Base-by-base conservation (phyloP, 2,888 invertebrate genomes). In the Pheosia tremula region DNA sequence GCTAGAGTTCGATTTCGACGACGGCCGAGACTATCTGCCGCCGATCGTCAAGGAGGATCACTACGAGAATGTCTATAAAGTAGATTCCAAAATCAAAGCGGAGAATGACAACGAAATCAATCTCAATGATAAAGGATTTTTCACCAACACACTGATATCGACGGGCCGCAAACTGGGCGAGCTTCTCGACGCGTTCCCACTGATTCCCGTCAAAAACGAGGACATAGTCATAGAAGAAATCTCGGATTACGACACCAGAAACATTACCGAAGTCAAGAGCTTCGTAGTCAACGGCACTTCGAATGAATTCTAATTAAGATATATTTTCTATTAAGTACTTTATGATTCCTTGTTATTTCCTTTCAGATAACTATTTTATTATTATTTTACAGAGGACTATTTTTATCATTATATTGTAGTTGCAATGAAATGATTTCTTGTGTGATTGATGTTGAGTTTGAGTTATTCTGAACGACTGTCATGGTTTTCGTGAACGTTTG, bases 11-110 rank as follows among this genome's bases (percentile, higher is more conserved):
- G 91, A 92, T 69, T 87, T 85, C 74, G 91, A 84, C 6, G 89
- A 91, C 62, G 94, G 92, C 3, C 80, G 80, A 57, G 91, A 91
- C 11, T 92, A 88, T 67, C 74, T 92, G 54, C 83, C 89, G 5
- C 91, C 92, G 5, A 85, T 91, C 66, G 85, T 93, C 70, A 92
- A 87, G 59, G 84, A 92, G 47, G 92, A 93, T 50, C 90, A 87
- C 71, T 93, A 93, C 60, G 86, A 88, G 57, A 86, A 88, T 57
- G 71, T 78, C 61, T 83, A 88, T 71, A 89, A 88, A 68, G 66
- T 79, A 6, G 83, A 86, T 9, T 43, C 79, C 0, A 90, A 88
- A 68, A 69, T 84, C 13, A 85, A 85, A 63, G 67, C 72, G 4
- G 82, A 87, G 41, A 78, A 82, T 49, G 84, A 85, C 8, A 59